Evolutionary conservation across 2,888 invertebrate genomes (phyloP).

Genomic region (Diploptera punctata): DNA sequence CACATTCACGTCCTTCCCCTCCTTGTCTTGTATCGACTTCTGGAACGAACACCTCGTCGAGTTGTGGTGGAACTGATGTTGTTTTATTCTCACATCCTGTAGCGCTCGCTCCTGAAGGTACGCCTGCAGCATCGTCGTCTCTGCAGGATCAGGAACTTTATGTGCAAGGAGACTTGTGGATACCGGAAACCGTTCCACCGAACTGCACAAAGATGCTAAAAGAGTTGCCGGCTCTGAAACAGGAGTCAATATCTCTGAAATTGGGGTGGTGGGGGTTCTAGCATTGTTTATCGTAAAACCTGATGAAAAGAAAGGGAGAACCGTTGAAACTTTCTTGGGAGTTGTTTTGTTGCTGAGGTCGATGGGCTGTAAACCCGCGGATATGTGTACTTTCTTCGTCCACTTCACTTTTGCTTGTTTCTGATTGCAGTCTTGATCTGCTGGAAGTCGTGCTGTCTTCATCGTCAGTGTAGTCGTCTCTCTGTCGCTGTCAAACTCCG

Average conservation of each 20-base stretch:
- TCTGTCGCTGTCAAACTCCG: conserved; percentile 4
- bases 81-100: conserved; percentile 73
- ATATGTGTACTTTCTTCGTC: background rate
- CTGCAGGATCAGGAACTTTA: conserved; percentile 47
- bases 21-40: too few relatives aligned
- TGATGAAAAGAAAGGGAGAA: conserved; percentile 42
- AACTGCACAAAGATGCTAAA: conserved; percentile 67
- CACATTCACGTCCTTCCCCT: too few relatives aligned
- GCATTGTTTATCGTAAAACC: conserved; percentile 40
- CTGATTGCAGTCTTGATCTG: conserved; percentile 12
- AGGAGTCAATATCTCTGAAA: conserved; percentile 63
- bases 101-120: conserved; percentile 76
- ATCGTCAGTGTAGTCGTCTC: background rate
- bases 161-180: conserved; percentile 44
- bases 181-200: conserved; percentile 66
- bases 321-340: background rate
- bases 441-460: too few relatives aligned
- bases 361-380: conserved; percentile 50
- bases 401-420: background rate
- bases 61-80: conserved; percentile 51
- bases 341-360: conserved; percentile 56
- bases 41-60: too few relatives aligned
- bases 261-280: conserved; percentile 46
- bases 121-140: conserved; percentile 72
- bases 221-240: conserved; percentile 66